phyloP scores from a whole-genome alignment of 2,888 invertebrate genomes.

The Diarsia dahlii region DNA sequence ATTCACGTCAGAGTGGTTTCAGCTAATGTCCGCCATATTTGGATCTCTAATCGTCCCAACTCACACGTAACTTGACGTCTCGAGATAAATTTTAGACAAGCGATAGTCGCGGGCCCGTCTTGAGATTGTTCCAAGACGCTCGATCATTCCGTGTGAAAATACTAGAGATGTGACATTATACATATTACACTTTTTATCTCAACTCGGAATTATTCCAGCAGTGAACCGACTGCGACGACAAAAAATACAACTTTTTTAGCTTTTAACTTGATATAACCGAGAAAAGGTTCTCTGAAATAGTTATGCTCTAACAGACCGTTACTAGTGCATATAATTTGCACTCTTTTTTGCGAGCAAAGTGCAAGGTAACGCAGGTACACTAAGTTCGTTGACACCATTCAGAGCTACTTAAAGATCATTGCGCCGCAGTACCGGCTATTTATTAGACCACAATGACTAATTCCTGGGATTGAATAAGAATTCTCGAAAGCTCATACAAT shows the following conservation, averaged over 20 bases:
- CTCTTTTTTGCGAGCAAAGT: constrained; percentile 43
- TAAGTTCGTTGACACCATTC: constrained; percentile 57
- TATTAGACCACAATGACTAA: constrained; percentile 14
- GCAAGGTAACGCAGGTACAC: constrained; percentile 36
- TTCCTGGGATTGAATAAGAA: constrained; percentile 18
- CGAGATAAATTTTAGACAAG: constrained; percentile 76
- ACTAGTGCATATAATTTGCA: constrained; percentile 57
- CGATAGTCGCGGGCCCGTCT: constrained; percentile 66
- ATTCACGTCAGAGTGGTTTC: constrained; percentile 48
- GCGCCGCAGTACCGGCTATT: neutral
- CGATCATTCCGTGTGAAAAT: constrained; percentile 68
- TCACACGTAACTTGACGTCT: constrained; percentile 70
- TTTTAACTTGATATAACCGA: constrained; percentile 32
- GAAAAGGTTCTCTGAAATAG: constrained; percentile 41
- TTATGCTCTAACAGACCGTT: constrained; percentile 58
- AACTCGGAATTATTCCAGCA: constrained; percentile 39
- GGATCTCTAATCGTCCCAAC: constrained; percentile 59
- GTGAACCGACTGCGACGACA: constrained; percentile 26
- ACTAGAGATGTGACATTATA: constrained; percentile 56
- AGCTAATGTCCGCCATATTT: constrained; percentile 58
- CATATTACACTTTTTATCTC: constrained; percentile 58
- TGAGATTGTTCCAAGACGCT: constrained; percentile 55
- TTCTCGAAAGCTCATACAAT: constrained; percentile 10
- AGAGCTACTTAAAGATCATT: constrained; percentile 17
- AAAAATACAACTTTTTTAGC: constrained; percentile 47